A percentile compares a stretch with the other conserved stretches of the same genome.
Conservation (phyloP, 2,113 vertebrate species). For the Malurus cyaneus region DNA sequence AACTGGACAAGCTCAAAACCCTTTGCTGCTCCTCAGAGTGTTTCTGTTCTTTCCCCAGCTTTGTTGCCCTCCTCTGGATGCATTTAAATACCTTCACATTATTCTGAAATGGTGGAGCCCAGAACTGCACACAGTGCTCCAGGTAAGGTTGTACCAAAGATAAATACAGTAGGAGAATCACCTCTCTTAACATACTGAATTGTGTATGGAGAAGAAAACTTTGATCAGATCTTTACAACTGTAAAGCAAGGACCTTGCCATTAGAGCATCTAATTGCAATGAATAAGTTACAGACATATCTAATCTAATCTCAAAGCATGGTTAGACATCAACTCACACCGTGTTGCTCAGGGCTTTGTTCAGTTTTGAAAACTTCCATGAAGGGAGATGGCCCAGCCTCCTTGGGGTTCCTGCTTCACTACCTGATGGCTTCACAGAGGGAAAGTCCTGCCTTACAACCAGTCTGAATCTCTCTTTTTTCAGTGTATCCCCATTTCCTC, state of each 20-base stretch:
- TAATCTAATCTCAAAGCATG: not conserved
- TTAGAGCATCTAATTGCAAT: not conserved
- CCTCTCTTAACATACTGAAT: not conserved
- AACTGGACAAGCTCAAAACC: not conserved
- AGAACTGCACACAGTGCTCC: not conserved
- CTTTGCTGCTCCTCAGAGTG: fast-evolving
- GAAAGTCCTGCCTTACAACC: not conserved
- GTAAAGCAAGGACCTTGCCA: not conserved
- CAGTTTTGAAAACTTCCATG: not conserved
- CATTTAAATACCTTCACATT: not conserved
- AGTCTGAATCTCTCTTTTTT: not conserved
- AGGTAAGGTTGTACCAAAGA: not conserved
- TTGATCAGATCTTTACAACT: not conserved
- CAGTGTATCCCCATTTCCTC: not conserved
- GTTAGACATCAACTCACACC: not conserved
- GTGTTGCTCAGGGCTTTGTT: not conserved
- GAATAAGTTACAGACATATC: not conserved
- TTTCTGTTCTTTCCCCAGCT: not conserved
- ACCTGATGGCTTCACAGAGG: not conserved
- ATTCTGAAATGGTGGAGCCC: not conserved
- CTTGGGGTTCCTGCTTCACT: not conserved
- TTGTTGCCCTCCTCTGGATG: not conserved
- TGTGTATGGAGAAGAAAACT: not conserved
- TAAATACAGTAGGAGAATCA: not conserved
- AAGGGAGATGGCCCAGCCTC: not conserved